phyloP scores from a whole-genome alignment of 2,888 invertebrate species.

The Tetragonula carbonaria region DNA sequence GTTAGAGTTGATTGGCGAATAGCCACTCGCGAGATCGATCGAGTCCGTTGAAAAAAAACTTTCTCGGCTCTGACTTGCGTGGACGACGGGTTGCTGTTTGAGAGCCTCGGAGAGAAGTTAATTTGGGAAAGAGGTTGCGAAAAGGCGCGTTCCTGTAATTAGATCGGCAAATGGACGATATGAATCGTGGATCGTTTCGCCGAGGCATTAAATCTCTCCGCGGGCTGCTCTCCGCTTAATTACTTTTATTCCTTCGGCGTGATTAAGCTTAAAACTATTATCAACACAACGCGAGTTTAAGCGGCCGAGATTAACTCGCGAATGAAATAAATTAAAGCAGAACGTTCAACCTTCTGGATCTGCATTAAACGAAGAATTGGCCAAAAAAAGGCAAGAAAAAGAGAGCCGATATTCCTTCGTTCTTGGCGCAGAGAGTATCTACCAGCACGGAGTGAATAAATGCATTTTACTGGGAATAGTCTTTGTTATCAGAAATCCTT shows the following conservation, averaged over 20 bases:
- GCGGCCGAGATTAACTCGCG: background rate
- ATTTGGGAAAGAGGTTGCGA: constrained; percentile 9
- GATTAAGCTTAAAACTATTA: background rate
- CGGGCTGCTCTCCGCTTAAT: background rate
- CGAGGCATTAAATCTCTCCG: background rate
- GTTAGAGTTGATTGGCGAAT: background rate
- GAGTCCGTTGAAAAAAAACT: constrained; percentile 19
- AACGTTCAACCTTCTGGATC: background rate
- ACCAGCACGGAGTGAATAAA: constrained; percentile 42
- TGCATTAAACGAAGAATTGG: background rate
- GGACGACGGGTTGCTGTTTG: background rate
- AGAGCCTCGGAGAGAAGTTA: background rate
- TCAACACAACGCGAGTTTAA: background rate
- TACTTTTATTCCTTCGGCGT: background rate
- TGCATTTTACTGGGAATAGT: constrained; percentile 37
- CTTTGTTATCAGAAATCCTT: constrained; percentile 57
- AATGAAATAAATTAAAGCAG: background rate
- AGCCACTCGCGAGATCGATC: constrained; percentile 6
- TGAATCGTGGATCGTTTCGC: background rate
- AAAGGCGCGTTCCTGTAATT: constrained; percentile 17
- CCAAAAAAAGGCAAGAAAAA: background rate
- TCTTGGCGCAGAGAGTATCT: constrained; percentile 15
- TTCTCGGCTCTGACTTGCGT: background rate
- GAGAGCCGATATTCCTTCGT: background rate
- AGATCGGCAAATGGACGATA: constrained; percentile 12